These are phyloP conservation scores for Hyaena hyaena DNA, from an alignment of 2,113 vertebrate genomes.

Conservation along the genomic window DNA sequence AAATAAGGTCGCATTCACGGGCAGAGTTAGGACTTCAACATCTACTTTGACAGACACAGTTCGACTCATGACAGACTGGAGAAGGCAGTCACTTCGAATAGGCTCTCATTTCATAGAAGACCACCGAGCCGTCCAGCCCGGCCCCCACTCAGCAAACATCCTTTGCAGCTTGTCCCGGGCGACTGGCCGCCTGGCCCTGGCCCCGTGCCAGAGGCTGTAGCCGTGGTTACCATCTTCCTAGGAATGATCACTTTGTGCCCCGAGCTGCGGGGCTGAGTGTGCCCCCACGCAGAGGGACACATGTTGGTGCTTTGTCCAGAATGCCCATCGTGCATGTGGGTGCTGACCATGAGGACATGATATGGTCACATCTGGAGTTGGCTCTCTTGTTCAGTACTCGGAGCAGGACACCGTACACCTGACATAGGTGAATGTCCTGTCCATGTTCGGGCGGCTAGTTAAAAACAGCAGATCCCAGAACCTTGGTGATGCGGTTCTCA, in stretches of 20 bases:
- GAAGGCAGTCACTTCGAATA: rapidly evolving
- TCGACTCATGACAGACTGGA: not conserved
- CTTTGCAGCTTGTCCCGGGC: not conserved
- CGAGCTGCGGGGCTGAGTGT: not conserved
- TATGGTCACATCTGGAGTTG: not conserved
- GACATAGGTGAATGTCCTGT: not conserved
- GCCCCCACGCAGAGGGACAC: not conserved
- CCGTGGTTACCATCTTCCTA: not conserved
- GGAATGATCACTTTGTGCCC: no score
- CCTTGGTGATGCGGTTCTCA: not conserved
- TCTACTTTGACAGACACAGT: not conserved
- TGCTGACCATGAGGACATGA: not conserved
- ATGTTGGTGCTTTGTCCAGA: not conserved
- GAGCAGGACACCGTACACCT: not conserved
- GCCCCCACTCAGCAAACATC: not conserved
- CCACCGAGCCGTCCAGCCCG: not conserved
- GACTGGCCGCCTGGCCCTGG: not conserved
- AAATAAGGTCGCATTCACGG: not conserved
- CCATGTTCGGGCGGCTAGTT: not conserved
- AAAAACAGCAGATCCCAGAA: not conserved
- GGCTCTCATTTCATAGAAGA: not conserved
- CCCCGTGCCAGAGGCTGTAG: rapidly evolving
- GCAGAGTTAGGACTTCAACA: not conserved
- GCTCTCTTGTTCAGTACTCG: not conserved
- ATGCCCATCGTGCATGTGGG: rapidly evolving